Conservation (phyloP, 1,140 invertebrate genomes). For the Diorhabda elongata region DNA sequence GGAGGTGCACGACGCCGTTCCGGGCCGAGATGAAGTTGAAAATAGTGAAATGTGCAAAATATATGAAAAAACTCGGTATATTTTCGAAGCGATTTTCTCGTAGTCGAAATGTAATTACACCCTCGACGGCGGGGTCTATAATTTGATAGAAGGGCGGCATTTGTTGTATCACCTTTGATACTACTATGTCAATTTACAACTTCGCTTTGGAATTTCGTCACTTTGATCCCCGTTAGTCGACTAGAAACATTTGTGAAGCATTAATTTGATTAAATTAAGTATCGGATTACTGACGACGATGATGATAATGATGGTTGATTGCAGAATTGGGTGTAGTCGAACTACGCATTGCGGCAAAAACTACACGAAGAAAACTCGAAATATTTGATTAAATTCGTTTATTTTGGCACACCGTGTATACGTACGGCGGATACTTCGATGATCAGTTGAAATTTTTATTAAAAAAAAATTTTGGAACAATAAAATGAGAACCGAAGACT, state of each 20-base stretch:
- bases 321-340: too few species aligned
- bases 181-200: slow-evolving; percentile 42
- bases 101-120: slow-evolving; percentile 46
- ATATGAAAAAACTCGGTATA: slow-evolving; percentile 29
- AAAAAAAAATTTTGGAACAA: too few species aligned
- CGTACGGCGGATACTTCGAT: too few species aligned
- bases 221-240: slow-evolving; percentile 28
- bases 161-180: slow-evolving; percentile 45
- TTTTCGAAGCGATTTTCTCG: slow-evolving; percentile 47
- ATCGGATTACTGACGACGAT: neutral
- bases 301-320: too few species aligned
- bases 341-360: too few species aligned
- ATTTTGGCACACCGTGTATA: too few species aligned
- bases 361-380: too few species aligned
- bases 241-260: slow-evolving; percentile 14
- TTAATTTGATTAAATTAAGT: slow-evolving; percentile 17
- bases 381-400: too few species aligned
- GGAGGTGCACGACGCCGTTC: neutral
- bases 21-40: neutral
- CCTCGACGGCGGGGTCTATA: slow-evolving; percentile 41
- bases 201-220: slow-evolving; percentile 27
- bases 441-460: too few species aligned
- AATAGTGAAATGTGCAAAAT: too few species aligned
- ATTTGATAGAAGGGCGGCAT: slow-evolving; percentile 37
- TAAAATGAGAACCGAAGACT: too few species aligned